Conservation (phyloP, 2,888 invertebrate genomes). For the Pristionchus arcanus region DNA sequence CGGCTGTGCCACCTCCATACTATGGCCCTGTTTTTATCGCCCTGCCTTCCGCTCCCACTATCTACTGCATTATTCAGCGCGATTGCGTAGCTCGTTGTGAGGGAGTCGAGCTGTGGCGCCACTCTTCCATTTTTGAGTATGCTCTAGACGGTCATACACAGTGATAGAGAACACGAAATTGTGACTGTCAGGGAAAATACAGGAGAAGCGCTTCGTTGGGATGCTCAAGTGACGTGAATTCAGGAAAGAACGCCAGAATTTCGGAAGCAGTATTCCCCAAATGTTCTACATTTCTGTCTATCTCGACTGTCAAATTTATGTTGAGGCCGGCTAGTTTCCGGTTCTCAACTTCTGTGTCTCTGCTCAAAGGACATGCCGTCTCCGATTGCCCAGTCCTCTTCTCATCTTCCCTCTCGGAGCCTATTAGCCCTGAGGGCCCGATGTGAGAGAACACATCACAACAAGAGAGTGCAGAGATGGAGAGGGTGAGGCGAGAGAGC, state of each 20-base stretch:
- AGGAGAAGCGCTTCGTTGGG: not conserved
- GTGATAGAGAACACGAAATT: not conserved
- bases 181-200: not conserved
- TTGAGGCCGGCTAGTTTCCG: not conserved
- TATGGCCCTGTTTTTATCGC: conserved; percentile 27
- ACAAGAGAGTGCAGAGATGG: conserved; percentile 46
- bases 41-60: not conserved
- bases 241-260: too few species aligned
- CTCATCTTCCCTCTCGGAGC: conserved; percentile 42
- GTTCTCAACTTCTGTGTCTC: not conserved
- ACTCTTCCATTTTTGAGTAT: not conserved
- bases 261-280: too few species aligned
- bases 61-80: conserved; percentile 39
- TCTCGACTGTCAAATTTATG: too few species aligned
- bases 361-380: conserved; percentile 8
- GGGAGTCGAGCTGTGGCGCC: not conserved
- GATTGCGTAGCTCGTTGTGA: not conserved
- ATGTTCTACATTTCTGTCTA: too few species aligned
- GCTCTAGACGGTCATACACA: not conserved
- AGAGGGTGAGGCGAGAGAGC: conserved; percentile 32
- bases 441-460: conserved; percentile 30
- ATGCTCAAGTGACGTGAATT: not conserved
- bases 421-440: conserved; percentile 26
- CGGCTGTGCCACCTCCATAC: conserved; percentile 2
- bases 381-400: not conserved